Percentiles rank a stretch among this genome's conserved stretches.
Evolutionary conservation across 2,797 vertebrate genomes (phyloP).

Genomic region (Cyprinella venusta): DNA sequence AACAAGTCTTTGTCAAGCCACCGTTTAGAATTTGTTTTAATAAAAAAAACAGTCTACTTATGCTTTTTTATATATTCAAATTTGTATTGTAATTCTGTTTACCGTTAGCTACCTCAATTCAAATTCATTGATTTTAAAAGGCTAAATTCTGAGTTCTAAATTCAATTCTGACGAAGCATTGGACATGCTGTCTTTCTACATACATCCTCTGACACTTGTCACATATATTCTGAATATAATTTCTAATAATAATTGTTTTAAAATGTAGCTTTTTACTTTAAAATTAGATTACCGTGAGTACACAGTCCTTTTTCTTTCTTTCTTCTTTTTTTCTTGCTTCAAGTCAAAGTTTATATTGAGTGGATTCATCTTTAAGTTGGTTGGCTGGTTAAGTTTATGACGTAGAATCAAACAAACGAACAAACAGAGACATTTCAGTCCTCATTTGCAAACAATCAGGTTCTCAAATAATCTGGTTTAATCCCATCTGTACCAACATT

Average conservation of each 20-base stretch:
- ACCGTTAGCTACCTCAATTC: not conserved
- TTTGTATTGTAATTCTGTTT: not conserved
- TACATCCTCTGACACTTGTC: not conserved
- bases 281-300: no score
- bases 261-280: no score
- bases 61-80: not conserved
- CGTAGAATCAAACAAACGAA: not conserved
- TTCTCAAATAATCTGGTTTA: not conserved
- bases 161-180: not conserved
- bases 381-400: not conserved
- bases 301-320: no score
- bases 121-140: no score
- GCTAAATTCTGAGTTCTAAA: not conserved
- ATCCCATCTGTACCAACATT: not conserved
- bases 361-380: not conserved
- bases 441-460: constrained; percentile 2
- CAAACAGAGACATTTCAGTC: not conserved
- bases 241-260: no score
- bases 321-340: not conserved
- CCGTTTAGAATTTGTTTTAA: no score
- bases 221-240: not conserved
- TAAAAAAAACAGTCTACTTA: not conserved
- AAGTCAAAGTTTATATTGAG: not conserved
- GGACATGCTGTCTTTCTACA: not conserved
- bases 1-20: no score